Evolutionary conservation across 2,113 vertebrate genomes (phyloP).

Genomic region (Pseudorhombus dupliciocellatus): DNA sequence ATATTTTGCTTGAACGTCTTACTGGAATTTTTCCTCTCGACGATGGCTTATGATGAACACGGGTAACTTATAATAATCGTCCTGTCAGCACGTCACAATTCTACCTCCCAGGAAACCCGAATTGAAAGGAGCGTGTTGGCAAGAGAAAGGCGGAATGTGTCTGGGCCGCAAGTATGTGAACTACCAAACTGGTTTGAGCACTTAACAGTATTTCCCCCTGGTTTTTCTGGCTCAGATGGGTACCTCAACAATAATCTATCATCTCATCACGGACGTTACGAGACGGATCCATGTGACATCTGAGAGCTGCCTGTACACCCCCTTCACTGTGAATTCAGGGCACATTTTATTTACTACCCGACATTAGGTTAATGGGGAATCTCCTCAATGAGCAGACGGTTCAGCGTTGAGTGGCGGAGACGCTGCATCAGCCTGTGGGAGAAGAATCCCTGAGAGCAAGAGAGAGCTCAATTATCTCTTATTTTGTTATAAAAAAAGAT

Average conservation of each 20-base stretch:
- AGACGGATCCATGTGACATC: slow-evolving; percentile 4
- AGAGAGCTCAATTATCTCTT: slow-evolving; percentile 7
- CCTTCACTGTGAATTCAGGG: not conserved
- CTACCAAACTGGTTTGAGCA: slow-evolving; percentile 39
- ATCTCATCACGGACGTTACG: slow-evolving; percentile 1
- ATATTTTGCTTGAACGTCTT: not conserved
- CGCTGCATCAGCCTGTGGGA: slow-evolving; percentile 30
- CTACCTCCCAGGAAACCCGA: slow-evolving; percentile 1
- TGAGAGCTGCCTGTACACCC: not conserved
- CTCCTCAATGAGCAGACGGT: slow-evolving; percentile 9
- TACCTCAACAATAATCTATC: slow-evolving; percentile 25
- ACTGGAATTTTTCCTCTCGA: not conserved
- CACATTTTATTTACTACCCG: not conserved
- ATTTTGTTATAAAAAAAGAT: no score
- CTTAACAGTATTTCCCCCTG: slow-evolving; percentile 28
- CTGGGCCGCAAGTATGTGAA: slow-evolving; percentile 39
- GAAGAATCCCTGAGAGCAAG: not conserved
- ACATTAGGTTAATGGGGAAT: slow-evolving; percentile 26
- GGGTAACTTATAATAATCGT: not conserved
- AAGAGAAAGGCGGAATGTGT: slow-evolving; percentile 15
- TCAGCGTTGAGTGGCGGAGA: not conserved
- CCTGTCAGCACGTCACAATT: slow-evolving; percentile 5
- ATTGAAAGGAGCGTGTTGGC: slow-evolving; percentile 31
- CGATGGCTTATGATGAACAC: not conserved
- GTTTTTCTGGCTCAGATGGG: slow-evolving; percentile 13